Percentiles rank a stretch among this genome's conserved stretches.
Evolutionary conservation across 1,140 invertebrate species (phyloP).

Genomic region (Papilio polyxenes): DNA sequence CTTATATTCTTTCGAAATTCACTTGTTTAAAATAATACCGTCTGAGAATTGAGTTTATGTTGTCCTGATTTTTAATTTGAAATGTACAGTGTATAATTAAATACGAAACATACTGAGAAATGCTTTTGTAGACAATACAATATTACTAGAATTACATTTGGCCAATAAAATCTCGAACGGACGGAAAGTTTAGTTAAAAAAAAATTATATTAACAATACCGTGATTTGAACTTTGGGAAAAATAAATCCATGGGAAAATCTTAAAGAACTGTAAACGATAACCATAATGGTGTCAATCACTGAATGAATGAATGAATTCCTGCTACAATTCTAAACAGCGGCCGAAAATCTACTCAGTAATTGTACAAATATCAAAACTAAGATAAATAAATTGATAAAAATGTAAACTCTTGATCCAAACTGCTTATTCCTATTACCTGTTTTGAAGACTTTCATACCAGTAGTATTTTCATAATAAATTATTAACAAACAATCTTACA

Average conservation of each 20-base stretch:
- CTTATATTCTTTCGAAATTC: constrained; percentile 6
- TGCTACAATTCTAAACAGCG: neutral
- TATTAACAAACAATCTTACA: constrained; percentile 12
- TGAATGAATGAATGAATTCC: neutral
- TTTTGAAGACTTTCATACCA: no score
- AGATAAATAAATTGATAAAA: neutral
- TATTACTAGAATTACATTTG: neutral
- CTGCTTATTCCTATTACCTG: no score
- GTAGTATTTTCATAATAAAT: neutral
- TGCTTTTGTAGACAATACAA: neutral
- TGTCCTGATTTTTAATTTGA: neutral
- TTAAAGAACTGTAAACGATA: neutral
- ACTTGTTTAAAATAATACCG: neutral
- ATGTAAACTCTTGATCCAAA: neutral
- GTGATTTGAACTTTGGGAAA: neutral
- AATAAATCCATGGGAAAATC: constrained; percentile 1
- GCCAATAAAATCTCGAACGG: neutral
- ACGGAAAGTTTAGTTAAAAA: neutral
- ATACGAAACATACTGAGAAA: neutral
- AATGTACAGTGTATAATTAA: no score
- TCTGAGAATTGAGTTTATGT: neutral
- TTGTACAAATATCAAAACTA: neutral
- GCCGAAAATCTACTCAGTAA: neutral
- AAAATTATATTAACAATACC: neutral
- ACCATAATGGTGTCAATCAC: neutral